Evolutionary conservation across 2,888 invertebrate genomes (phyloP), one percentile per base, ranked within the genome.

Genomic region (Sericinus montela): DNA sequence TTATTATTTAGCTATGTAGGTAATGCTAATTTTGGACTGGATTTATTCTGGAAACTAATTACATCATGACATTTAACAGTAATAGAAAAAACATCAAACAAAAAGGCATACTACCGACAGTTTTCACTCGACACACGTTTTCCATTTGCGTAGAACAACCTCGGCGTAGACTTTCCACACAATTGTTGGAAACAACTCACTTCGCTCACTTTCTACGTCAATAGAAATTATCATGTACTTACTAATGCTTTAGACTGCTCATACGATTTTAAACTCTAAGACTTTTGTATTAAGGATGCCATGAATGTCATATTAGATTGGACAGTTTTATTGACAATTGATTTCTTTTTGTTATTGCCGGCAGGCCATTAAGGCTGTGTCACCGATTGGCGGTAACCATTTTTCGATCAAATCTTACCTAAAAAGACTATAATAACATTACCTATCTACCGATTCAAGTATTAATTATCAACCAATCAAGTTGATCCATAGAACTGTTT

Each of bases 81-180:
- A 19, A 40, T 38, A 41, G 56, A 56, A 57, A 56, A 58, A 53
- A 43, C 2, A 48, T 35, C 46, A 43, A 46, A 45, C 51, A 49
- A 53, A n/a, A n/a, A 51, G 37, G 61, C 56, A 59, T 57, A 60
- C 61, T 61, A 61, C 58, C 56, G 55, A 56, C 54, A 52, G 68
- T 77, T 82, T 80, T 73, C 78, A 75, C 71, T 70, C 51, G 58
- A 64, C 66, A 69, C 70, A 70, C 66, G 65, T 77, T 81, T 81
- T 73, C 74, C 67, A 66, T 57, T 45, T 60, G 58, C 58, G 54
- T 59, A 62, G 39, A 51, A 58, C 58, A 55, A 49, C 57, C 56
- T 56, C 59, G 2, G 38, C 34, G 23, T 65, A 63, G 58, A 70
- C 74, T 78, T 78, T 81, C 80, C 80, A 75, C 72, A 71, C 72